Base-by-base conservation (phyloP, 2,113 vertebrate genomes). In the Chaetodon auriga region DNA sequence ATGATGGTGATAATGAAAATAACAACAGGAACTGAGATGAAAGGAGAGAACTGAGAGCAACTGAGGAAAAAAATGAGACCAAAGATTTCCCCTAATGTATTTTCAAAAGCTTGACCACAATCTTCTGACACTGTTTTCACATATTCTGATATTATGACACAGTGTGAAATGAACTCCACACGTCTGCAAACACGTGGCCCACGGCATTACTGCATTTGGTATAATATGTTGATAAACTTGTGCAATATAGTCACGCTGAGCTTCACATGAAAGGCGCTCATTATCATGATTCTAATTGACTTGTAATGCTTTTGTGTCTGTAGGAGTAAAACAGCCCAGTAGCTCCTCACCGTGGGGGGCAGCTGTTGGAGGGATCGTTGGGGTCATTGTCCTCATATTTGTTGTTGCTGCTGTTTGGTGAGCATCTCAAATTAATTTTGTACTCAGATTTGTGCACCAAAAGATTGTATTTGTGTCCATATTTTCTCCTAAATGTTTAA, bases 281-380 rank as follows among this genome's bases (percentile, higher is more conserved):
- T 13, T 10, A 49, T 3, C 49, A 70, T 70, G 2, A 23, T 16
- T 16, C 5, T 18, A 13, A 15, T 81, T 78, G 38, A 79, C 43
- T 35, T 30, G 6, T 19, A 1, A 13, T n/a, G 8, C 45, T 71
- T 51, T 5, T 21, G 61, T 68, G 49, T 53, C 41, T 30, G n/a
- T 43, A 60, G 84, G 68, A 80, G 7, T 41, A 5, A 7, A n/a
- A 9, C 41, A 48, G 4, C 2, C 16, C 16, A 2, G 4, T n/a
- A n/a, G 8, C 43, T 30, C 30, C 30, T 30, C 30, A 30, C 16
- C 8, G 12, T 75, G 41, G 65, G 12, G 2, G 4, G 14, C 46
- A 35, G 48, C 62, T 54, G 10, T 63, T 62, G 82, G 82, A 68
- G 82, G 23, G 43, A 45, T 61, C 70, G 16, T 74, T n/a, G 69